Base-by-base conservation (phyloP, 2,888 invertebrate genomes). In the Dynastes tityus region DNA sequence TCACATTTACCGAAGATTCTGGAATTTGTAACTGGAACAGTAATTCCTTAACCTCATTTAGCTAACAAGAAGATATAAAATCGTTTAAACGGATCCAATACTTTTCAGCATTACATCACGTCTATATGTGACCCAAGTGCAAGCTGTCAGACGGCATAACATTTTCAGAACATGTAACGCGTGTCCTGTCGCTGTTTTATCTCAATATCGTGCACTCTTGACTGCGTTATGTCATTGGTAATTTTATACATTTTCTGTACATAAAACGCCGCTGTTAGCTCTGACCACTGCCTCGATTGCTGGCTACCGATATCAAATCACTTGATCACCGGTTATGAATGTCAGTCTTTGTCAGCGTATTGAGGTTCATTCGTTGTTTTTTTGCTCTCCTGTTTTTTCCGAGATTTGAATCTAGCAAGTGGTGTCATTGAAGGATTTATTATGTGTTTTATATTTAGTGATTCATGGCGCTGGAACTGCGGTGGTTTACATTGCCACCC, bases 151-250 rank as follows among this genome's bases (percentile, higher is more conserved):
- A 45, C 45, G 45, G 65, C 16, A 37, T 65, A 65, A 65, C 40
- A 37, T 55, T 8, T 40, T 40, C 40, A 11, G 45, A 11, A 1
- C 45, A 45, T 45, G 45, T 45, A 45, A 11, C 45, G 45, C 65
- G 16, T 68, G 68, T 68, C 51, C 5, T 5, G 32, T 22, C 22
- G 68, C 51, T 51, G 11, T 58, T 73, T 58, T 73, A 73, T 58
- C 73, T n/a, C 58, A 40, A 16, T 58, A 58, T 73, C 58, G 58
- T 58, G 73, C 73, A 73, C 73, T 73, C 73, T 73, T 40, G 58
- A 40, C 73, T 61, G 45, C 58, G 73, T 73, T 73, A 73, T 73
- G 73, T 73, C 73, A 73, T 58, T 73, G 73, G 73, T 73, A 73
- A 73, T 73, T 73, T 73, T 73, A 73, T 73, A 73, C 51, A 68